These are phyloP conservation scores for Reinhardtius hippoglossoides DNA, from an alignment of 2,113 vertebrate species.

Conservation along the genomic window DNA sequence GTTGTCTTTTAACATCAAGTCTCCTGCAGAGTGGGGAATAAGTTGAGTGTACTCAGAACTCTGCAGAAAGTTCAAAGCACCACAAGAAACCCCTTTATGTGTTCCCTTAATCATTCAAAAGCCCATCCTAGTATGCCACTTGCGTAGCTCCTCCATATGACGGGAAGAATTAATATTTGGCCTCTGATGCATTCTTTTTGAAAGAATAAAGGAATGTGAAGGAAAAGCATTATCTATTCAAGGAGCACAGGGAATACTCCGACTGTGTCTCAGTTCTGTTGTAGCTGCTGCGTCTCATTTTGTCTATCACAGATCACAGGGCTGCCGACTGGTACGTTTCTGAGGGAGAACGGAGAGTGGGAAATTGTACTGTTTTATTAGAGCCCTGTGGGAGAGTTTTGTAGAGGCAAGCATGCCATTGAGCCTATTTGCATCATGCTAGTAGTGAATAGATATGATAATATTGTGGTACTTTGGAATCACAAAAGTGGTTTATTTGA, in stretches of 20 bases:
- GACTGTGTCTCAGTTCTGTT: slow-evolving; percentile 75
- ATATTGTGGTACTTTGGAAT: slow-evolving; percentile 75
- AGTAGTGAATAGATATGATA: slow-evolving; percentile 76
- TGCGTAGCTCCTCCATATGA: slow-evolving; percentile 80
- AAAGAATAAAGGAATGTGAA: slow-evolving; percentile 84
- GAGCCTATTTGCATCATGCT: slow-evolving; percentile 81
- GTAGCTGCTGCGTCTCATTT: slow-evolving; percentile 85
- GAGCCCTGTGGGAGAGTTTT: slow-evolving; percentile 84
- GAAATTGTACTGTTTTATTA: slow-evolving; percentile 80
- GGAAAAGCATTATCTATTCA: slow-evolving; percentile 86
- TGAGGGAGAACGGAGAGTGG: slow-evolving; percentile 63
- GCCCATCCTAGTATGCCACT: slow-evolving; percentile 81
- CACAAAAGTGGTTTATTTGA: slow-evolving; percentile 54
- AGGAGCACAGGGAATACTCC: slow-evolving; percentile 82
- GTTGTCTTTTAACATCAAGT: slow-evolving; percentile 83
- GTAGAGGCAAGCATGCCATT: slow-evolving; percentile 73
- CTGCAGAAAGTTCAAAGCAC: slow-evolving; percentile 82
- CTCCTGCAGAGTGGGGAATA: slow-evolving; percentile 82
- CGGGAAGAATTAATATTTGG: slow-evolving; percentile 85
- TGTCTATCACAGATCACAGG: slow-evolving; percentile 84
- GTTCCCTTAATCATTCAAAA: slow-evolving; percentile 85
- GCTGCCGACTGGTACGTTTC: slow-evolving; percentile 71
- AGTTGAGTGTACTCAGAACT: slow-evolving; percentile 80
- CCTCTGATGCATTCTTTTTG: slow-evolving; percentile 87
- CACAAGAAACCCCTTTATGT: slow-evolving; percentile 84